These are phyloP conservation scores for Danio tinwini DNA, from an alignment of 2,797 vertebrate genomes.

Conservation along the genomic window DNA sequence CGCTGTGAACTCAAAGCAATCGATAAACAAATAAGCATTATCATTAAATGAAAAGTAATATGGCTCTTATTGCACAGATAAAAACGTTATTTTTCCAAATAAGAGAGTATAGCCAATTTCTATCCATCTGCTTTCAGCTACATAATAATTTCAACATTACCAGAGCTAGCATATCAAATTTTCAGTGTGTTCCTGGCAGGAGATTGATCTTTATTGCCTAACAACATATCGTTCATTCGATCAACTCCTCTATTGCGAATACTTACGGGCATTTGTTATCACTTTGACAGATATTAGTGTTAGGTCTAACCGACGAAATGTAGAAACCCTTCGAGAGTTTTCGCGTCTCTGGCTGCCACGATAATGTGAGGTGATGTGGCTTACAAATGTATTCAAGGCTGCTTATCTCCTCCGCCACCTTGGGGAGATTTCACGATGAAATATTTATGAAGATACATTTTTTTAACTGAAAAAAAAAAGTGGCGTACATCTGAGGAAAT, in stretches of 20 bases:
- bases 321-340: constrained; percentile 24
- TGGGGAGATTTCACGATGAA: constrained; percentile 44
- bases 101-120: too few species aligned
- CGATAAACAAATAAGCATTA: too few species aligned
- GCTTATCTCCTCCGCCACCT: constrained; percentile 37
- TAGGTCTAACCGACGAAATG: constrained; percentile 26
- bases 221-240: not conserved
- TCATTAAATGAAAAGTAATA: too few species aligned
- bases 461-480: not conserved
- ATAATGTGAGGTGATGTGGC: constrained; percentile 49
- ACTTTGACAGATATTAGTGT: constrained; percentile 9
- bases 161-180: not conserved
- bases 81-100: too few species aligned
- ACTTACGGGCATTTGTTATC: constrained; percentile 18
- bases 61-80: too few species aligned
- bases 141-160: constrained; percentile 28
- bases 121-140: constrained; percentile 6
- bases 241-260: not conserved
- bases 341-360: not conserved
- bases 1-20: too few species aligned
- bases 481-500: not conserved
- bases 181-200: not conserved
- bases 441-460: constrained; percentile 42
- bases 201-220: constrained; percentile 12
- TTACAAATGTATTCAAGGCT: constrained; percentile 44